phyloP scores from a whole-genome alignment of 2,888 invertebrate genomes.

The Chloroclysta siterata region DNA sequence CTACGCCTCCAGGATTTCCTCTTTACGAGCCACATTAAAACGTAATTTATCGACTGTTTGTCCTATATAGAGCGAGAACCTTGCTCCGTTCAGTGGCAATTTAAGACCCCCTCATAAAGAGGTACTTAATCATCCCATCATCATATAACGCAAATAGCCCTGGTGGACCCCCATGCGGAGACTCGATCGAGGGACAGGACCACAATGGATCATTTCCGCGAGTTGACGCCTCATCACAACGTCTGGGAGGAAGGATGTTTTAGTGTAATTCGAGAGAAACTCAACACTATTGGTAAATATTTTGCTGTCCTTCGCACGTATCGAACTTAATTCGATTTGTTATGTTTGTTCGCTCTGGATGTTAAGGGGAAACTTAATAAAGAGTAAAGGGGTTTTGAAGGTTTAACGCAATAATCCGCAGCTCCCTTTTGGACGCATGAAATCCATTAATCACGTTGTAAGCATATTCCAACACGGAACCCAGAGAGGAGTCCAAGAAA shows the following conservation, averaged over 20 bases:
- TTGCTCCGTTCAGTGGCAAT: conserved; percentile 46
- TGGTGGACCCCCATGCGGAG: conserved; percentile 65
- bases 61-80: conserved; percentile 36
- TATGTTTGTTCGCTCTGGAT: not conserved
- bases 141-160: conserved; percentile 62
- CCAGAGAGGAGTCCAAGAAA: conserved; percentile 52
- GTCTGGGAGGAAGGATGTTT: conserved; percentile 58
- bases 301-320: not conserved
- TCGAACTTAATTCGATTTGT: conserved; percentile 2
- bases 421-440: conserved; percentile 13
- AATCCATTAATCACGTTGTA: conserved; percentile 43
- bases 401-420: conserved; percentile 8
- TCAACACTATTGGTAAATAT: conserved; percentile 20
- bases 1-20: conserved; percentile 25
- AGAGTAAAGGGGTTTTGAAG: conserved; percentile 8
- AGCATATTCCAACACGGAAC: conserved; percentile 36
- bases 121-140: conserved; percentile 69
- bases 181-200: conserved; percentile 56
- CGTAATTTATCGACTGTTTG: conserved; percentile 38
- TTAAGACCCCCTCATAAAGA: conserved; percentile 62
- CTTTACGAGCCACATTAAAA: conserved; percentile 30
- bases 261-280: conserved; percentile 52
- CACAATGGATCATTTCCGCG: conserved; percentile 78
- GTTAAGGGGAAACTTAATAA: not conserved
- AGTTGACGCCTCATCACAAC: conserved; percentile 66